phyloP scores from a whole-genome alignment of 1,140 invertebrate genomes.

The Prorops nasuta region DNA sequence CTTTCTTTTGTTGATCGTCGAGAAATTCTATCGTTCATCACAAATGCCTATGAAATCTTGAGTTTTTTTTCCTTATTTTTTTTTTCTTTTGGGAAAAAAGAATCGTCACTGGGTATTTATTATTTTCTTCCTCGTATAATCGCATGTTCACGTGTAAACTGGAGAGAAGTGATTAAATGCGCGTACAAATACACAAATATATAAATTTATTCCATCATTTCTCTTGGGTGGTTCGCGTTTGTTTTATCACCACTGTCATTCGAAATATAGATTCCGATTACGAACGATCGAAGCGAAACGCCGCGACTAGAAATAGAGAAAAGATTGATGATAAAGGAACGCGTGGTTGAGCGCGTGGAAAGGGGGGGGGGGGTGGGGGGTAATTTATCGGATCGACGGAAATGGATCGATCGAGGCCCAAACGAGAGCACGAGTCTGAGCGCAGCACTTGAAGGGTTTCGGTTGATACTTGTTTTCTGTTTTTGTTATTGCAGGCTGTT shows the following conservation, averaged over 20 bases:
- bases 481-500: conserved; percentile 58
- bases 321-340: neutral
- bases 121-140: no score
- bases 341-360: neutral
- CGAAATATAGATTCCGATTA: no score
- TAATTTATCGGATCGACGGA: no score
- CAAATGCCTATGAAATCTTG: neutral
- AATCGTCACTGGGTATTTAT: no score
- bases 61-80: conserved; percentile 6
- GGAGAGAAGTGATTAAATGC: no score
- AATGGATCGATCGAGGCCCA: conserved; percentile 25
- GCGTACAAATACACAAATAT: no score
- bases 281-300: conserved; percentile 3
- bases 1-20: neutral
- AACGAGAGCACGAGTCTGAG: conserved; percentile 12
- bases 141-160: no score
- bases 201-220: no score
- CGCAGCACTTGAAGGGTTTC: conserved; percentile 33
- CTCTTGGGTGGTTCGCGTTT: no score
- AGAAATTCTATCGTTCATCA: conserved; percentile 3
- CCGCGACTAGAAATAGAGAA: neutral
- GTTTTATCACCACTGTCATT: no score
- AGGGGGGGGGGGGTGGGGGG: neutral
- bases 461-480: conserved; percentile 54
- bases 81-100: neutral